phyloP scores from a whole-genome alignment of 2,888 invertebrate genomes.

The Diarsia mendica region DNA sequence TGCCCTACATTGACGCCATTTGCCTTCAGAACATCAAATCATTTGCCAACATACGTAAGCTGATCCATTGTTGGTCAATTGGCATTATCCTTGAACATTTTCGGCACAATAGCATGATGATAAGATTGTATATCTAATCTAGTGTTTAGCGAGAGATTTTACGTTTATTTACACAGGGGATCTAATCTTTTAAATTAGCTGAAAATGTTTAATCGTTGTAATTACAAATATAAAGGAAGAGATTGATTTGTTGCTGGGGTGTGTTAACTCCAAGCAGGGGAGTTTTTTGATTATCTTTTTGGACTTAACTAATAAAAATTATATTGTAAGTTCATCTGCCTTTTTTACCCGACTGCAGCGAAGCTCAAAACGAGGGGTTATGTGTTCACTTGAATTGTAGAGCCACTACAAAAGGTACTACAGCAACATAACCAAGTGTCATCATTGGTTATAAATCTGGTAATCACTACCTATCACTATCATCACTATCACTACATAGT shows the following conservation, averaged over 20 bases:
- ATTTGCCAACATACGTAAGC: constrained; percentile 17
- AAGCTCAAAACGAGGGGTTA: too few species aligned
- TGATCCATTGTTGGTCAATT: constrained; percentile 52
- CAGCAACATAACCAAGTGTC: background rate
- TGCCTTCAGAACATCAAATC: background rate
- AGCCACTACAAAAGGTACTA: too few species aligned
- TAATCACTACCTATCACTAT: too few species aligned
- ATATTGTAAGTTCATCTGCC: background rate
- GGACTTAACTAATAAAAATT: background rate
- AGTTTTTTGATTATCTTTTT: background rate
- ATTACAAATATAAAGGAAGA: background rate
- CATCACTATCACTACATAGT: too few species aligned
- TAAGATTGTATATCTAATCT: constrained; percentile 52
- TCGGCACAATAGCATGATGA: constrained; percentile 38
- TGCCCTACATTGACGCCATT: constrained; percentile 4
- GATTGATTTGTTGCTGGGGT: background rate
- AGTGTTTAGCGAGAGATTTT: background rate
- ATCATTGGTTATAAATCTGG: background rate
- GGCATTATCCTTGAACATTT: constrained; percentile 46
- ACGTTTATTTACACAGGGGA: background rate
- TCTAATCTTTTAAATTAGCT: background rate
- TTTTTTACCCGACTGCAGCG: background rate
- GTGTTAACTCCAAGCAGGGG: background rate
- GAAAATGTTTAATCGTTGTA: background rate
- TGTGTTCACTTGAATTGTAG: background rate